A percentile compares a stretch with the other conserved stretches of the same genome.
phyloP scores from a whole-genome alignment of 2,113 vertebrate species.

The Aplodontia rufa region DNA sequence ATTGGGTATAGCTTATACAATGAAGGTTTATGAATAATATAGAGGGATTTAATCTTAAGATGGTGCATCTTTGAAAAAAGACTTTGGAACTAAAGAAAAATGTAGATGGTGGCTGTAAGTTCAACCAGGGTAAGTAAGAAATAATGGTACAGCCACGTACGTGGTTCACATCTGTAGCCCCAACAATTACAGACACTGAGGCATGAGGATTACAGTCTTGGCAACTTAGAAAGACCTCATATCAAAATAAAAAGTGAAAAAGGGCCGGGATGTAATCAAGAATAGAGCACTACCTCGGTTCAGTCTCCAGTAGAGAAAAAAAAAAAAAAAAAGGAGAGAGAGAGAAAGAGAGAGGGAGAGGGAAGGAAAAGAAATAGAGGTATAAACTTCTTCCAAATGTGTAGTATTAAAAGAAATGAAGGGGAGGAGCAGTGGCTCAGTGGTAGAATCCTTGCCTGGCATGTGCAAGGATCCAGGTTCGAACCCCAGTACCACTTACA shows the following conservation, averaged over 20 bases:
- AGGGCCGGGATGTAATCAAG: too few species aligned
- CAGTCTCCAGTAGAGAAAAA: background rate
- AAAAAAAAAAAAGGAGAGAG: background rate
- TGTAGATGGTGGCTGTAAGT: background rate
- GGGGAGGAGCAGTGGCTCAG: too few species aligned
- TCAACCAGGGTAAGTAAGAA: background rate
- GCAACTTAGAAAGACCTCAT: too few species aligned
- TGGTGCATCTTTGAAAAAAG: background rate
- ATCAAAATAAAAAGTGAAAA: too few species aligned
- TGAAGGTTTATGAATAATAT: background rate
- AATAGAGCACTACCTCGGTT: too few species aligned
- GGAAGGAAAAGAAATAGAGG: background rate
- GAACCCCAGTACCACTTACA: too few species aligned
- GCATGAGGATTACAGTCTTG: too few species aligned
- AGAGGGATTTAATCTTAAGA: background rate
- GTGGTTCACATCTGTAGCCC: too few species aligned
- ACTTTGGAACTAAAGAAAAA: background rate
- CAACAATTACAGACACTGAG: too few species aligned
- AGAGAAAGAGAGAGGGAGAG: background rate
- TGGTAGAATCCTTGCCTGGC: too few species aligned
- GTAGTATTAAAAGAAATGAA: background rate
- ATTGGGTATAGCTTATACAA: background rate
- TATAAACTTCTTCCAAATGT: background rate
- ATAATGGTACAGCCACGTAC: background rate
- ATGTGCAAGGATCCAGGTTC: too few species aligned